Conservation (phyloP, 2,113 vertebrate genomes). For the Vulpes vulpes region DNA sequence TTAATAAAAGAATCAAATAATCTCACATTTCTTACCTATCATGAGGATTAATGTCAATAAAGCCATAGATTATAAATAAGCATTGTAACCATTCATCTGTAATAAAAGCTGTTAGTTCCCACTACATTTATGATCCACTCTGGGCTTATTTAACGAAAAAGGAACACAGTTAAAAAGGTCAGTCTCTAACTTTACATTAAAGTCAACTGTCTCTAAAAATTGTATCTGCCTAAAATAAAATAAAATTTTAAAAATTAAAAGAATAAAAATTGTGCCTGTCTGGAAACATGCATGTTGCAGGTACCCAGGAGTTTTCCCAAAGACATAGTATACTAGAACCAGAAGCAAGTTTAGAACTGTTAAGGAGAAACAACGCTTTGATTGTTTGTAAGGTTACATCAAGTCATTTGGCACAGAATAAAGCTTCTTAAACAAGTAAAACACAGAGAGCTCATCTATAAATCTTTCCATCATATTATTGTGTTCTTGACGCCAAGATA, state of each 20-base stretch:
- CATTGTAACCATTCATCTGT: background rate
- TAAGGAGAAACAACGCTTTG: background rate
- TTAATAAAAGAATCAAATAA: conserved; percentile 1
- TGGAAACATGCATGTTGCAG: background rate
- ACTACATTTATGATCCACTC: background rate
- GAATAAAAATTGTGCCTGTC: background rate
- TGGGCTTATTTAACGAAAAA: conserved; percentile 16
- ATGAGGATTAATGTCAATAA: conserved; percentile 7
- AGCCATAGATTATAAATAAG: conserved; percentile 20
- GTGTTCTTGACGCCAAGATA: background rate
- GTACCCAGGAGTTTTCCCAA: background rate
- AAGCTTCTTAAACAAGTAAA: background rate
- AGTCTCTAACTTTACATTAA: background rate
- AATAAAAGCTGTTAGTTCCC: conserved; percentile 5
- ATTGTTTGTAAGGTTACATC: conserved; percentile 24
- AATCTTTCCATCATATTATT: background rate
- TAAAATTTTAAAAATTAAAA: no score
- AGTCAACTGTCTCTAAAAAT: background rate
- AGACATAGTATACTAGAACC: background rate
- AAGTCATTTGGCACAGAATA: conserved; percentile 1
- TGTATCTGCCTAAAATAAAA: background rate
- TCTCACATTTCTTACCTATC: background rate
- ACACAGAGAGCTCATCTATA: background rate
- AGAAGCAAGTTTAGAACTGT: conserved; percentile 7
- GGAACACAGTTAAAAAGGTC: background rate